Percentiles rank a stretch among this genome's conserved stretches.
These are phyloP conservation scores for Drosophila lacteicornis DNA, from an alignment of 1,140 invertebrate species.

Conservation along the genomic window DNA sequence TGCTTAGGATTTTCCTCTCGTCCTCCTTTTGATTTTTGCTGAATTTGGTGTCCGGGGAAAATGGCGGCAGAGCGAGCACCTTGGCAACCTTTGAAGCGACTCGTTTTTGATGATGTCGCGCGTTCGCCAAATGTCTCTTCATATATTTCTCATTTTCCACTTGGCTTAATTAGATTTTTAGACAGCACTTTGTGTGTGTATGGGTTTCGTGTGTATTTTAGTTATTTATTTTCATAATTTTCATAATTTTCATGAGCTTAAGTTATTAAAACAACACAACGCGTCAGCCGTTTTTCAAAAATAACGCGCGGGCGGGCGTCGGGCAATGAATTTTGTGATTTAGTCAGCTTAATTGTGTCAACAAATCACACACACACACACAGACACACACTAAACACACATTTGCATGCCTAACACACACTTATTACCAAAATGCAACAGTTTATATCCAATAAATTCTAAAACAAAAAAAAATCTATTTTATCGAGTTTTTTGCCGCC, in stretches of 20 bases:
- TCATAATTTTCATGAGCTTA: constrained; percentile 78
- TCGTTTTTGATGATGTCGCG: constrained; percentile 21
- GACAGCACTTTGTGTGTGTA: constrained; percentile 4
- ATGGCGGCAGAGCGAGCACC: constrained; percentile 6
- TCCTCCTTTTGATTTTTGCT: not conserved
- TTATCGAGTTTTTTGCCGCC: not conserved
- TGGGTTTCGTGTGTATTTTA: constrained; percentile 24
- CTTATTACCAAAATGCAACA: constrained; percentile 71
- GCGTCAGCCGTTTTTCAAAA: constrained; percentile 37
- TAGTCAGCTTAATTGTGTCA: constrained; percentile 62
- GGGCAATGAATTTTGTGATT: constrained; percentile 54
- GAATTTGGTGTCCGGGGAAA: not conserved
- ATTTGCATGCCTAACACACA: constrained; percentile 1
- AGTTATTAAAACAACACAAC: constrained; percentile 74
- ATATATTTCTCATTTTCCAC: constrained; percentile 35
- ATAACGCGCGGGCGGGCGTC: constrained; percentile 18
- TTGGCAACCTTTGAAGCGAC: constrained; percentile 73
- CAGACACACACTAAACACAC: constrained; percentile 28
- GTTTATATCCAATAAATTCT: constrained; percentile 58
- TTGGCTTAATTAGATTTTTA: constrained; percentile 66
- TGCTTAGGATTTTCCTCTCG: constrained; percentile 58
- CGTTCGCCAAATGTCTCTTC: constrained; percentile 55
- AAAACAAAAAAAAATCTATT: constrained; percentile 43
- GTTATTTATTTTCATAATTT: constrained; percentile 80
- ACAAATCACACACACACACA: constrained; percentile 40